Base-by-base conservation (phyloP, 1,140 invertebrate species). In the Octopus sinensis region DNA sequence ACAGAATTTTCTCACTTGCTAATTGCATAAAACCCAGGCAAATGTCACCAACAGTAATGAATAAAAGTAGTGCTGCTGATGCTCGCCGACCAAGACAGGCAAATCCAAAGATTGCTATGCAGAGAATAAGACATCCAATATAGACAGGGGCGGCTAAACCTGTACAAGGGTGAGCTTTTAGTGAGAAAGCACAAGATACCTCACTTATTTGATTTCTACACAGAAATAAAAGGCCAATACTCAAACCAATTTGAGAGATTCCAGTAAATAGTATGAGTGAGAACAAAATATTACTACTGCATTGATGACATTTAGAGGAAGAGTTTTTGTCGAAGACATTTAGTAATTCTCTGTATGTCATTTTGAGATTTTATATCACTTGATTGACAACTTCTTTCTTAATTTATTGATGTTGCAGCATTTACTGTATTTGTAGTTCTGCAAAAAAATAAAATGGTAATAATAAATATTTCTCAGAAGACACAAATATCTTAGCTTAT, bases 21-120 rank as follows among this genome's bases (percentile, higher is more conserved):
- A 73, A n/a, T 7, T n/a, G 68, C 30, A 73, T 6, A 17, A 73
- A 13, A 17, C 73, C 81, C 53, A 82, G 75, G 53, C 80, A 56
- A 53, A 82, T 78, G 30, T 80, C 82, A 4, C 78, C 56, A 5
- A 53, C 54, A 81, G 79, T 81, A 71, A 85, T 62, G 23, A 80
- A 13, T 6, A 86, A 76, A 23, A 86, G 78, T 71, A 84, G 71
- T 51, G 81, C 53, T 12, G 83, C 82, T 4, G 82, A 81, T 13
- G 83, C 54, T 51, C 73, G 56, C 5, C 81, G 43, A 4, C 83
- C 85, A n/a, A 84, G 79, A 77, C 85, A 86, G 75, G 82, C 82
- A 4, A 86, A 78, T 6, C 85, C 83, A 77, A 86, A 84, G 5
- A 83, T 77, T 7, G 83, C 75, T 79, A 83, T 71, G 73, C 83